Evolutionary conservation across 2,888 invertebrate species (phyloP), one percentile per base, ranked within the genome.

Genomic region (Hydraecia micacea): DNA sequence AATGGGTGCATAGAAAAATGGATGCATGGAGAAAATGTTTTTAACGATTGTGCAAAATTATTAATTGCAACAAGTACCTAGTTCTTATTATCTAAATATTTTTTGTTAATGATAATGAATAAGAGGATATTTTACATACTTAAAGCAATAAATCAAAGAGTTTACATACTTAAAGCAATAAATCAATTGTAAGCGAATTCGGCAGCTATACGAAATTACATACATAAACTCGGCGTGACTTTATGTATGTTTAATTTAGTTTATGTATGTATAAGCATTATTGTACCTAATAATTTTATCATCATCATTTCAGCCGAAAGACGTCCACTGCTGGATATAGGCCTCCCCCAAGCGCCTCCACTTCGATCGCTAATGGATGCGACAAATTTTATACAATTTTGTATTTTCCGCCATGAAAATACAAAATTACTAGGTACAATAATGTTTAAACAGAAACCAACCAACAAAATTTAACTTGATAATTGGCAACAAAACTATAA

Each of bases 401-500:
- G n/a, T 58, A 60, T 60, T 60, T 62, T 62, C 32, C n/a, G n/a
- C 9, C 21, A 62, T 62, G 62, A 32, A 32, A 63, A 21, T 63
- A 36, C 36, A 36, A 63, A 63, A 63, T 63, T 63, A 36, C 13
- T 13, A 60, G 36, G 21, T 36, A 63, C 9, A 63, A 25, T 55
- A 58, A 75, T 28, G 39, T 60, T 63, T 25, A 13, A 75, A 68
- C 13, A 6, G n/a, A 68, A 84, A 28, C 60, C 13, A 52, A 69
- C 80, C 13, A 52, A 69, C 80, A 65, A 46, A 74, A 73, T 71
- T 81, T n/a, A 58, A 58, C 73, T 83, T 58, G 62, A 60, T 81
- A 58, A 85, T 73, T 80, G 42, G 36, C 21, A 65, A n/a, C 52
- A 62, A 72, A 84, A 81, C 76, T 66, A 84, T 71, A 55, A 67